Evolutionary conservation across 1,140 invertebrate genomes (phyloP).

Genomic region (Lepidurus arcticus): DNA sequence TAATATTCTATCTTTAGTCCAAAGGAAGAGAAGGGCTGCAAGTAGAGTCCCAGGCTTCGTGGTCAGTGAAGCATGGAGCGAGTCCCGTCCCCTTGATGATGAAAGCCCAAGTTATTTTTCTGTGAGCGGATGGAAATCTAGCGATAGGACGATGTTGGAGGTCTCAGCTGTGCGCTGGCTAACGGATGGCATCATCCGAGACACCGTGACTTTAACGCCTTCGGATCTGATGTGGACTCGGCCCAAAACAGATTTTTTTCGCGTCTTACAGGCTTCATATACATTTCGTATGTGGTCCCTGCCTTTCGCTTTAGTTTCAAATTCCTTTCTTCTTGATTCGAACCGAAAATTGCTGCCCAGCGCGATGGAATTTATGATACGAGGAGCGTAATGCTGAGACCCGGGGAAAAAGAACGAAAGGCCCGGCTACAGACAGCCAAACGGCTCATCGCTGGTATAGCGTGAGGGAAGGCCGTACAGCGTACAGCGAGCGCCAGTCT

Average conservation of each 20-base stretch:
- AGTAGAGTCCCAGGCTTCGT: background rate
- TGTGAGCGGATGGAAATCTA: background rate
- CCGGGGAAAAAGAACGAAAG: background rate
- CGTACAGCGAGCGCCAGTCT: background rate
- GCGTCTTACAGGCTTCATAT: background rate
- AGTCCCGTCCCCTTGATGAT: background rate
- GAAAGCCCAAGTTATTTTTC: conserved; percentile 2
- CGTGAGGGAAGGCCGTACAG: background rate
- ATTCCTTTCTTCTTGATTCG: background rate
- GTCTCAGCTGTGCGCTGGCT: background rate
- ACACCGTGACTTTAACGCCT: background rate
- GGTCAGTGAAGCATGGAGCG: background rate
- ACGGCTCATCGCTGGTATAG: background rate
- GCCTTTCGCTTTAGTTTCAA: background rate
- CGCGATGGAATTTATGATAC: conserved; percentile 7
- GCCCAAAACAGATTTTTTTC: background rate
- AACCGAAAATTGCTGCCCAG: background rate
- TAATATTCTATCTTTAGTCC: background rate
- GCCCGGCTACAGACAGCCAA: background rate
- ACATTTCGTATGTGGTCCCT: background rate
- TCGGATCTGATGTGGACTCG: background rate
- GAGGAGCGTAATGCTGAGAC: background rate
- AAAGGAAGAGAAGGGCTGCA: background rate
- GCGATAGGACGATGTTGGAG: background rate
- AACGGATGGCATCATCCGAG: background rate